Percentiles rank a stretch among this genome's conserved stretches.
Conservation (phyloP, 37 sponge, comb jelly and placozoan genomes). For the Hexactinellida sp. region DNA sequence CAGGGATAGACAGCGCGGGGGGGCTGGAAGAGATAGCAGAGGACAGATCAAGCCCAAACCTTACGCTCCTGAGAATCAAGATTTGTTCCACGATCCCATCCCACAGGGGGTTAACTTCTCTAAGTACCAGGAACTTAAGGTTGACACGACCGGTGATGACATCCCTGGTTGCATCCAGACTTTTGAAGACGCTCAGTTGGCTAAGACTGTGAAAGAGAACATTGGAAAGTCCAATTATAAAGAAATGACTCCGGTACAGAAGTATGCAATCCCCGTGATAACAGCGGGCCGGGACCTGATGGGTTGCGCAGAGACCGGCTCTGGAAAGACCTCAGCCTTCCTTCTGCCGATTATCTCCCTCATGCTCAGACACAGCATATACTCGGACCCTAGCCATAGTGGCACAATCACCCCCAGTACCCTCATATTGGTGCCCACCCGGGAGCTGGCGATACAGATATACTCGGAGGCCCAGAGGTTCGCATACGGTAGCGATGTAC, state of each 20-base stretch:
- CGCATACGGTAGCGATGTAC: constrained; percentile 75
- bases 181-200: constrained; percentile 20
- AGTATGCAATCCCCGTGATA: constrained; percentile 86
- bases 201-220: constrained; percentile 22
- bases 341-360: constrained; percentile 76
- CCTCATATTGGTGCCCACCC: constrained; percentile 86
- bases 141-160: constrained; percentile 25
- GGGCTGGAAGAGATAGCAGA: not conserved
- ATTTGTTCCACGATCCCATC: not conserved
- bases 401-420: not conserved
- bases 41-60: not conserved
- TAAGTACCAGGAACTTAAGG: constrained; percentile 24
- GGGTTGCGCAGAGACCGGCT: constrained; percentile 99
- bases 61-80: not conserved
- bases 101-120: constrained; percentile 25
- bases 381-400: not conserved
- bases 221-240: constrained; percentile 42
- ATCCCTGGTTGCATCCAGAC: not conserved
- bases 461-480: constrained; percentile 84
- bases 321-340: constrained; percentile 98
- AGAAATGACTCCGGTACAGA: constrained; percentile 93
- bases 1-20: not conserved
- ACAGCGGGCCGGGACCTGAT: constrained; percentile 73
- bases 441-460: constrained; percentile 89
- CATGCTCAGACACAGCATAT: constrained; percentile 28